Base-by-base conservation (phyloP, 1,140 invertebrate species). In the Halyomorpha halys region DNA sequence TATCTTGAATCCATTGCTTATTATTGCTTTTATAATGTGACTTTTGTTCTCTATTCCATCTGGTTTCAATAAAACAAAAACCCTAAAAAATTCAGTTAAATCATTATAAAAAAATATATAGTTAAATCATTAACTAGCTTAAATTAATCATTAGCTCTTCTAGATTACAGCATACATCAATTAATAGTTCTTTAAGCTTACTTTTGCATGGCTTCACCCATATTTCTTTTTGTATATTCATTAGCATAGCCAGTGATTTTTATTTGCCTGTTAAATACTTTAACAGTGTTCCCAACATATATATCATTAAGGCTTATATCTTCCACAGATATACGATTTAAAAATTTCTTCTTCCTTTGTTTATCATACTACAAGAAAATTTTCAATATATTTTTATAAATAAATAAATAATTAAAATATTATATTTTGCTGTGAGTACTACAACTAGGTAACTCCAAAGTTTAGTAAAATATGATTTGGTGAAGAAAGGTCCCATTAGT, bases 231-330 rank as follows among this genome's bases (percentile, higher is more conserved):
- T 0, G 86, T 87, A 25, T 73, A 71, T 63, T 78, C 81, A 76
- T 92, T 87, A 3, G 81, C 89, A 77, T 86, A 92, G 75, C 86
- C 85, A 27, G 82, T 79, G 61, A 94, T 83, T 72, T 84, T 87
- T 47, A 94, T 82, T 67, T 85, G 81, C 51, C 90, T 76, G 8
- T 86, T 85, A 70, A 89, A 84, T 69, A 94, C 83, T 66, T 83
- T 85, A 4, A 94, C 76, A 19, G 83, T 83, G 64, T 84, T 84
- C 11, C 89, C 89, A 56, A 92, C 77, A 72, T 84, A 90, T 70
- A 94, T 82, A 74, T 86, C 84, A 27, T 82, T 80, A 19, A 82
- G 72, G 15, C 76, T 75, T 16, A 93, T 72, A 39, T 82, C 83
- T 59, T 85, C 81, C 39, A 86, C 83, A 75, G 83, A 83, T 6